Percentiles rank a stretch among this genome's conserved stretches.
These are phyloP conservation scores for Littorina saxatilis DNA, from an alignment of 1,140 invertebrate genomes.

Conservation along the genomic window DNA sequence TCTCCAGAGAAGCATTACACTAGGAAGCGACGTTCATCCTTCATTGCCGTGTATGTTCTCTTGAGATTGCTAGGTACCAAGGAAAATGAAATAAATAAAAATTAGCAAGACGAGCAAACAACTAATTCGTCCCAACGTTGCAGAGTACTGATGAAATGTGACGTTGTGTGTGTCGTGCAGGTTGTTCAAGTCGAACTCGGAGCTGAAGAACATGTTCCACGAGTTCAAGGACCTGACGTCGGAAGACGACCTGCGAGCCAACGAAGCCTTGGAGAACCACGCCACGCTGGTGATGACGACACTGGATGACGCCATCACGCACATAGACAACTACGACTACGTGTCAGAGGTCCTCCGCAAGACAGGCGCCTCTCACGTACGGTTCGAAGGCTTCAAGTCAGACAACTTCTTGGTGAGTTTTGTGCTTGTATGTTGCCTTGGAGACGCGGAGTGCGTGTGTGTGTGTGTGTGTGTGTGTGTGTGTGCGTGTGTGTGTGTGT, in stretches of 20 bases:
- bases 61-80: too few relatives aligned
- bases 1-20: too few relatives aligned
- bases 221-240: slow-evolving; percentile 56
- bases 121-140: too few relatives aligned
- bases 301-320: slow-evolving; percentile 64
- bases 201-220: slow-evolving; percentile 60
- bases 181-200: slow-evolving; percentile 58
- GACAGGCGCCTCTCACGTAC: slow-evolving; percentile 55
- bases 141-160: too few relatives aligned
- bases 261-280: slow-evolving; percentile 64
- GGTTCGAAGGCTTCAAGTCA: slow-evolving; percentile 55
- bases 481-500: too few relatives aligned
- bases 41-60: too few relatives aligned
- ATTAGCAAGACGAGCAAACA: too few relatives aligned
- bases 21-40: too few relatives aligned
- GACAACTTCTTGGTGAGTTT: slow-evolving; percentile 62
- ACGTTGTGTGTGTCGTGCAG: slow-evolving; percentile 46
- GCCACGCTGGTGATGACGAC: slow-evolving; percentile 66
- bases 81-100: too few relatives aligned
- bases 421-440: too few relatives aligned
- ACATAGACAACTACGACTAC: slow-evolving; percentile 64
- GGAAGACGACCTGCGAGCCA: slow-evolving; percentile 61
- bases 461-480: too few relatives aligned
- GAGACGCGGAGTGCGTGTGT: too few relatives aligned
- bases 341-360: slow-evolving; percentile 50